These are phyloP conservation scores for Pachliopta kotzebuea DNA, from an alignment of 2,888 invertebrate genomes.

Conservation along the genomic window DNA sequence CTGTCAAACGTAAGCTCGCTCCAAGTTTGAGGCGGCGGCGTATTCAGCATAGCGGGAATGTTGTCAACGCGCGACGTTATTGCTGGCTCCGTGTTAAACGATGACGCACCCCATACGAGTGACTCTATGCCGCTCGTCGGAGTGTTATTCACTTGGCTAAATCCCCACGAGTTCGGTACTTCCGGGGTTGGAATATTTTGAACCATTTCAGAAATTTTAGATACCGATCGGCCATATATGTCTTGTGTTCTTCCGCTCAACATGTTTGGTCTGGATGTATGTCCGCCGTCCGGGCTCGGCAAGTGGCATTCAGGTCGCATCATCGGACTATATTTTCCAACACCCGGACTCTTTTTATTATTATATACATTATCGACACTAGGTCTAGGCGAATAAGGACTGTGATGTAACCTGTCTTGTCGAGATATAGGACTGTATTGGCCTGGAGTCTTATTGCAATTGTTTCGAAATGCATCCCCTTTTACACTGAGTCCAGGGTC, in stretches of 20 bases:
- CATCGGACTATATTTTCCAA: constrained; percentile 69
- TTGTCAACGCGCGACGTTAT: constrained; percentile 44
- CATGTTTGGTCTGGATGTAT: constrained; percentile 43
- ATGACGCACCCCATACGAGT: constrained; percentile 59
- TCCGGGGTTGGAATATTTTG: constrained; percentile 52
- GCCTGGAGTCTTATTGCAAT: constrained; percentile 63
- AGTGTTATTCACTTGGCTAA: constrained; percentile 47
- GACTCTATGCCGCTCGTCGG: constrained; percentile 56
- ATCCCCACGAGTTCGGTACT: constrained; percentile 58
- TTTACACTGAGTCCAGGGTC: constrained; percentile 64
- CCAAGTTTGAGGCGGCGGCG: constrained; percentile 64
- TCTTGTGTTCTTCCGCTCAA: constrained; percentile 50
- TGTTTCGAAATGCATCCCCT: constrained; percentile 52
- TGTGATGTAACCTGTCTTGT: constrained; percentile 64
- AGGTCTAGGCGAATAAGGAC: constrained; percentile 69
- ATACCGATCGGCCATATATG: constrained; percentile 50
- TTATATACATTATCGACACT: constrained; percentile 60
- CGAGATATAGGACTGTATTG: constrained; percentile 73
- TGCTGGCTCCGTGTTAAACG: constrained; percentile 44
- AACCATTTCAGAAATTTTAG: constrained; percentile 55
- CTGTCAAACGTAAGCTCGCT: constrained; percentile 58
- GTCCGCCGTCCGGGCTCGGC: constrained; percentile 62
- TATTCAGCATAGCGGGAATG: constrained; percentile 53
- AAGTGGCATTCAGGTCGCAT: constrained; percentile 67
- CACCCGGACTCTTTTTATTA: constrained; percentile 68